These are phyloP conservation scores for Anastatus disparis DNA, from an alignment of 1,140 invertebrate genomes.

Conservation along the genomic window DNA sequence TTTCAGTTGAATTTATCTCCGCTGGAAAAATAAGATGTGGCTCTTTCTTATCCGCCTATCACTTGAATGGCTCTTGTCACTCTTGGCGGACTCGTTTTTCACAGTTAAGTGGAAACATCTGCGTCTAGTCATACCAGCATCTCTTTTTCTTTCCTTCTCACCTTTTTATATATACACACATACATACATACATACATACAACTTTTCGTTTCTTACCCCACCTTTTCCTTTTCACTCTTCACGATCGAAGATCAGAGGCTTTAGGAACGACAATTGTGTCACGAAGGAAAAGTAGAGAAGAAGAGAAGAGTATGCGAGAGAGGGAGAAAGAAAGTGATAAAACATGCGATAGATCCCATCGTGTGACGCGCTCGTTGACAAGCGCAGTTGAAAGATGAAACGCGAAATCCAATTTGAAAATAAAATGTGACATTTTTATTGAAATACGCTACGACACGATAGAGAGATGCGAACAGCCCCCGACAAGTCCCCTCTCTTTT, in stretches of 20 bases:
- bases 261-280: constrained; percentile 23
- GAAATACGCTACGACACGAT: constrained; percentile 42
- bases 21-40: not conserved
- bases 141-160: too few relatives aligned
- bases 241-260: constrained; percentile 23
- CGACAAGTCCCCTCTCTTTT: too few relatives aligned
- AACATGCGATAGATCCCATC: not conserved
- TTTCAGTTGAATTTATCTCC: not conserved
- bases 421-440: constrained; percentile 56
- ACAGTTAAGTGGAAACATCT: constrained; percentile 13
- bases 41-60: constrained; percentile 8
- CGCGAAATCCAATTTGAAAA: constrained; percentile 50
- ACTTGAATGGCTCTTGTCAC: constrained; percentile 14
- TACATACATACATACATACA: too few relatives aligned
- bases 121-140: not conserved
- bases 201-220: not conserved
- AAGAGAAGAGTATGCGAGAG: too few relatives aligned
- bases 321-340: too few relatives aligned
- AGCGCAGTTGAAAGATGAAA: constrained; percentile 46
- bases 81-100: constrained; percentile 21
- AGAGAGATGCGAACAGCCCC: too few relatives aligned
- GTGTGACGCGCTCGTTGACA: constrained; percentile 42
- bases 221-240: not conserved
- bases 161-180: too few relatives aligned
- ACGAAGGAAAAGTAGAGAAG: not conserved